Conservation (phyloP, 2,888 invertebrate genomes). For the Torymus texanus region DNA sequence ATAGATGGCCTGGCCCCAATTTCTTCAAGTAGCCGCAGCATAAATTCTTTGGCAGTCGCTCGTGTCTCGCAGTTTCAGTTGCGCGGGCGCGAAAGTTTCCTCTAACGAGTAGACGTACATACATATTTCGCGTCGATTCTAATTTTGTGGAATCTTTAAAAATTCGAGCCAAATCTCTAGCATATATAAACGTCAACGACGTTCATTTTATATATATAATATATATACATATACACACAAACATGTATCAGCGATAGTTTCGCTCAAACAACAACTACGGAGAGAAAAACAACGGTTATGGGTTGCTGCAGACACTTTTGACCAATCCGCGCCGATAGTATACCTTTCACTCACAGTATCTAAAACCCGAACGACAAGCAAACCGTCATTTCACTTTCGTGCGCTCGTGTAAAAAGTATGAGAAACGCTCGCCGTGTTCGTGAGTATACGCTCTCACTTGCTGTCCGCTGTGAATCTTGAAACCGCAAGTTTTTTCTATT, state of each 20-base stretch:
- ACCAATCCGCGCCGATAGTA: constrained; percentile 28
- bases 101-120: too few species aligned
- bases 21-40: not conserved
- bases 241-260: too few species aligned
- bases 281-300: too few species aligned
- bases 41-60: constrained; percentile 3
- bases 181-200: too few species aligned
- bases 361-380: not conserved
- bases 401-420: not conserved
- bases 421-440: too few species aligned
- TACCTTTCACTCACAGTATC: constrained; percentile 46
- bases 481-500: too few species aligned
- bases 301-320: not conserved
- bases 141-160: not conserved
- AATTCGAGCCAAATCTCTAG: not conserved
- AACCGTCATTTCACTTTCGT: constrained; percentile 40
- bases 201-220: too few species aligned
- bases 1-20: constrained; percentile 22
- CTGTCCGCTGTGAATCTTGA: too few species aligned
- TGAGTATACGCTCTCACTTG: too few species aligned
- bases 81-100: not conserved
- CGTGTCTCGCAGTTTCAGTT: not conserved
- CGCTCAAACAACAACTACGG: too few species aligned
- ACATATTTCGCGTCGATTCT: not conserved
- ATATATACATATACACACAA: too few species aligned